Evolutionary conservation across 2,888 invertebrate genomes (phyloP), one percentile per base, ranked within the genome.

Genomic region (Dioctria linearis): DNA sequence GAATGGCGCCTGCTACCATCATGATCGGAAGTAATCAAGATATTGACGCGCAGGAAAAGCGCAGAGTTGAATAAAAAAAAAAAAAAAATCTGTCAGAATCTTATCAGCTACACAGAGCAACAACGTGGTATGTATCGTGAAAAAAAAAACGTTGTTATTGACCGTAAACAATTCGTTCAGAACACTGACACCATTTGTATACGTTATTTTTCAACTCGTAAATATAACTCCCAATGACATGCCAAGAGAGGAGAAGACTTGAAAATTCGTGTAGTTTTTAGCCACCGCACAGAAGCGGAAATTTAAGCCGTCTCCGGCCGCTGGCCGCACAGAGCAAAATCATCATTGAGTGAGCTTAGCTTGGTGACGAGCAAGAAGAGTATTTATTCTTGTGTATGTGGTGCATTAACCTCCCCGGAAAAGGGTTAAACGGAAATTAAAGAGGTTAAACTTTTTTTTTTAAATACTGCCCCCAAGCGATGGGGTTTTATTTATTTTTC

Each of bases 381-480:
- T 25, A 25, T 25, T 25, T n/a, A n/a, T 2, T 25, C 2, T 0
- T 25, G 25, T 25, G 25, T 25, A 25, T 67, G n/a, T 67, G 5
- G 67, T 67, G 9, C 25, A 46, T 42, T 8, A 66, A 42, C 46
- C 43, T n/a, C 8, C 13, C 13, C 13, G n/a, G 25, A 25, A 42
- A 11, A 73, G 73, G 73, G 73, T 73, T 73, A 73, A 73, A 42
- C 73, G 73, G 73, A 73, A 73, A 73, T 42, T 40, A 42, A 25
- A 73, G 42, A 73, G 73, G 73, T 73, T 73, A 73, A 73, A 73
- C 9, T 73, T 54, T 8, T 73, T 54, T 8, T 25, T 25, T 69
- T 3, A 39, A 67, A n/a, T 67, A n/a, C 11, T 54, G 54, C 54
- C 54, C 54, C 54, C 54, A 11, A 25, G 25, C 25, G 37, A 37